Evolutionary conservation across 2,888 invertebrate genomes (phyloP).

Genomic region (Acanthosepion lycidas): DNA sequence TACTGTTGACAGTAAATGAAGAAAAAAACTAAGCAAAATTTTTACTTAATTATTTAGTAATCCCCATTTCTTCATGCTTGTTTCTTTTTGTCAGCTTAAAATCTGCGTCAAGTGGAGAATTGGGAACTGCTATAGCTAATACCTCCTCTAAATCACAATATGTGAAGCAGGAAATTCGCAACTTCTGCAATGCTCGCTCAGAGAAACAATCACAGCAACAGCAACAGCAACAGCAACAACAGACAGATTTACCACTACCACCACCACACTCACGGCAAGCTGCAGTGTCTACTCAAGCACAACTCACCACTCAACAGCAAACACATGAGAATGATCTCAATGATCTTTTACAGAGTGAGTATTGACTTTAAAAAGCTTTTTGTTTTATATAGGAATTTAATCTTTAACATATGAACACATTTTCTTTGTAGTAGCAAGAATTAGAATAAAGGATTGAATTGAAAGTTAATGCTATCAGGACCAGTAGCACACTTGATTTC

Average conservation of each 20-base stretch:
- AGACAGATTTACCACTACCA: conserved; percentile 70
- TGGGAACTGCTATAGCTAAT: conserved; percentile 56
- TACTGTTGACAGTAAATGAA: too few species aligned
- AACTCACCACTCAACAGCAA: conserved; percentile 61
- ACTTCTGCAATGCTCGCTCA: conserved; percentile 89
- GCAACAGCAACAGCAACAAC: conserved; percentile 64
- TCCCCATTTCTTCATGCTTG: neutral
- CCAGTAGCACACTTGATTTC: too few species aligned
- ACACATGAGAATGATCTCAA: conserved; percentile 70
- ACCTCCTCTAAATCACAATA: conserved; percentile 81
- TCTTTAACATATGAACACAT: too few species aligned
- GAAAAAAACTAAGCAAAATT: too few species aligned
- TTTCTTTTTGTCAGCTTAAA: conserved; percentile 59
- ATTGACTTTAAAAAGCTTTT: neutral
- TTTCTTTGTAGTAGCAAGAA: too few species aligned
- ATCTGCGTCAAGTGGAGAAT: conserved; percentile 54
- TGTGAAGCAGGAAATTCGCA: conserved; percentile 91
- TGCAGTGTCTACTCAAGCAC: neutral
- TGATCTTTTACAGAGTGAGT: conserved; percentile 55
- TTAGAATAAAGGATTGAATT: too few species aligned
- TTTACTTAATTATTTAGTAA: too few species aligned
- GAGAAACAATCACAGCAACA: conserved; percentile 73
- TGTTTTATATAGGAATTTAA: neutral
- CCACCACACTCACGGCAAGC: conserved; percentile 76
- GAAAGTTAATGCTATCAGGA: too few species aligned